Conservation (phyloP, 1,140 invertebrate genomes). For the Drosophila burlai region DNA sequence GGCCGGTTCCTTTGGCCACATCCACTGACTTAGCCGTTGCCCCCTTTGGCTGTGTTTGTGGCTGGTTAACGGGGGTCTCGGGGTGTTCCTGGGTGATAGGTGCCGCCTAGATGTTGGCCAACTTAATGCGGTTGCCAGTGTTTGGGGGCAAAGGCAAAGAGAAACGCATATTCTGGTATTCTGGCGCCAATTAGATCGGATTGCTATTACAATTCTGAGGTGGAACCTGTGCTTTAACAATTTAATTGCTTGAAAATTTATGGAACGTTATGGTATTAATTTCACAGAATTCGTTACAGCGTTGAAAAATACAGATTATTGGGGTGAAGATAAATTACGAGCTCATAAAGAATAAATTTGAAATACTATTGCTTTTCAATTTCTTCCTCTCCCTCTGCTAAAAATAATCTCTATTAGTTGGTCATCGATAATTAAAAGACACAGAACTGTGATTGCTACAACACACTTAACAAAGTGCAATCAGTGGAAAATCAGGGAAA, state of each 20-base stretch:
- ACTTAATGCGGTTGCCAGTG: conserved; percentile 18
- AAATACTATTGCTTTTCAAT: neutral
- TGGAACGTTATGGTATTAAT: neutral
- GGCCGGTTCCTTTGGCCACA: conserved; percentile 45
- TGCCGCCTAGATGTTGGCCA: conserved; percentile 36
- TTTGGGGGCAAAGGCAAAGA: conserved; percentile 40
- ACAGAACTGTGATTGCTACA: neutral
- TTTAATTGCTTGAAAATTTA: conserved; percentile 1
- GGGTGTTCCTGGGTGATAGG: conserved; percentile 5
- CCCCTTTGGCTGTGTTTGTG: conserved; percentile 19
- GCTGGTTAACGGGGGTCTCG: conserved; percentile 6
- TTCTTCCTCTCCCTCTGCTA: neutral
- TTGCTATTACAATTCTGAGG: neutral
- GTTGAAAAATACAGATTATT: too few relatives aligned
- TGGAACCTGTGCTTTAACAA: too few relatives aligned
- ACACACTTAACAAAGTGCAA: conserved; percentile 16
- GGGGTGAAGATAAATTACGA: neutral
- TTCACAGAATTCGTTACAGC: neutral
- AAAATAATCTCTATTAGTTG: neutral
- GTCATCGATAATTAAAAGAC: conserved; percentile 9
- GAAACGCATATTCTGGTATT: conserved; percentile 31
- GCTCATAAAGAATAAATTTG: neutral
- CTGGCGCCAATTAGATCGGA: conserved; percentile 37
- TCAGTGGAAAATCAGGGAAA: conserved; percentile 6
- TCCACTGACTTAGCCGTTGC: conserved; percentile 56